Percentiles rank a stretch among this genome's conserved stretches.
These are phyloP conservation scores for Pedetes capensis DNA, from an alignment of 2,113 vertebrate genomes.

Conservation along the genomic window DNA sequence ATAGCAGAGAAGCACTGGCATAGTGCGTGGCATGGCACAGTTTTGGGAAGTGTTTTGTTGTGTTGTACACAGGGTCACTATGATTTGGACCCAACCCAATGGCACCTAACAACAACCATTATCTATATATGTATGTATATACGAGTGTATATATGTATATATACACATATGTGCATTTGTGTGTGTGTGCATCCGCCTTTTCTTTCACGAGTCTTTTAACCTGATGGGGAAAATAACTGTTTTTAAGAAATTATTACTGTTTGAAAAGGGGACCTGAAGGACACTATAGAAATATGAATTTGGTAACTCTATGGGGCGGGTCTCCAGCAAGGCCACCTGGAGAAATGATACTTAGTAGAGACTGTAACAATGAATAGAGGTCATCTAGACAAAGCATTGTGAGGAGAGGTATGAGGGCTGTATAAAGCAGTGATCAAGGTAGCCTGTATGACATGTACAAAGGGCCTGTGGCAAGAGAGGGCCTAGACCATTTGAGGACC, in stretches of 20 bases:
- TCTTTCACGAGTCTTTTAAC: not conserved
- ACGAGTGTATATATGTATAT: not conserved
- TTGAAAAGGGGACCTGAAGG: not conserved
- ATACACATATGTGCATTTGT: not conserved
- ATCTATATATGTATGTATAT: too few relatives aligned
- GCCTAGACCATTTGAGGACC: not conserved
- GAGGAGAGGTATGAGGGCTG: too few relatives aligned
- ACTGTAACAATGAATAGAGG: not conserved
- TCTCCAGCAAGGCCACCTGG: not conserved
- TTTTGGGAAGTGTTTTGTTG: too few relatives aligned
- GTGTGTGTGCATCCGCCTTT: too few relatives aligned
- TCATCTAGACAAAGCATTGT: not conserved
- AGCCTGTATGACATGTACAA: not conserved
- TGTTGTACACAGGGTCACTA: too few relatives aligned
- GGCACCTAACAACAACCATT: too few relatives aligned
- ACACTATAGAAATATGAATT: not conserved
- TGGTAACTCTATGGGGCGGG: not conserved
- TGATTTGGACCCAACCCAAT: too few relatives aligned
- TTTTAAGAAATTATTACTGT: not conserved
- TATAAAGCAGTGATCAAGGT: not conserved
- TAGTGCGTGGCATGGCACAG: too few relatives aligned
- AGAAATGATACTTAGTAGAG: not conserved
- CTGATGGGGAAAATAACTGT: not conserved
- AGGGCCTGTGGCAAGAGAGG: not conserved
- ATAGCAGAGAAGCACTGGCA: too few relatives aligned